These are phyloP conservation scores for Aromia moschata DNA, from an alignment of 2,888 invertebrate species.

Conservation along the genomic window DNA sequence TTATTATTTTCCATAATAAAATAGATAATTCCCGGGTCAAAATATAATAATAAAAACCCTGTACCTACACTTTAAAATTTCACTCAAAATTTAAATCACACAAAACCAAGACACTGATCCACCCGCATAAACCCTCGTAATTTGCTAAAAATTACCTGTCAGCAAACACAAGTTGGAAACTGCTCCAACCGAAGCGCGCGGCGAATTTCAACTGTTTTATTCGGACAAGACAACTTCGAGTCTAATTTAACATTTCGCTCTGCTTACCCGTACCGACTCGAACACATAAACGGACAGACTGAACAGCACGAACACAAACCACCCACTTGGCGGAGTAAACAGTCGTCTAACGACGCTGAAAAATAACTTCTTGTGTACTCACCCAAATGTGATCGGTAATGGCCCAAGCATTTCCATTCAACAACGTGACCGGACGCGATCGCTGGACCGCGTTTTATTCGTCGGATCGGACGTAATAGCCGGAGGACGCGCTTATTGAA, in stretches of 20 bases:
- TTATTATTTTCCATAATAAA: too few relatives aligned
- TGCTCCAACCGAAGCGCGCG: too few relatives aligned
- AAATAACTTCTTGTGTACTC: slow-evolving; percentile 11
- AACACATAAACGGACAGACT: background rate
- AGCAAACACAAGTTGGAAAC: too few relatives aligned
- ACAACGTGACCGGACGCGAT: background rate
- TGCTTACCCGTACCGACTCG: slow-evolving; percentile 8
- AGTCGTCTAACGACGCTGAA: slow-evolving; percentile 7
- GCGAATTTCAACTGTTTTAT: background rate
- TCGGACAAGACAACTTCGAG: background rate
- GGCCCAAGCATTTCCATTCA: slow-evolving; percentile 21
- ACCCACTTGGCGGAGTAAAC: slow-evolving; percentile 17
- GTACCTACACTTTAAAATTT: too few relatives aligned
- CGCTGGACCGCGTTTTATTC: slow-evolving; percentile 1
- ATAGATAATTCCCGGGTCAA: too few relatives aligned
- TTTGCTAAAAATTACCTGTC: too few relatives aligned
- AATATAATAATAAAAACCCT: too few relatives aligned
- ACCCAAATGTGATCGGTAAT: slow-evolving; percentile 20
- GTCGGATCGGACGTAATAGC: slow-evolving; percentile 1
- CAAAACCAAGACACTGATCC: too few relatives aligned
- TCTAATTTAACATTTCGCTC: background rate
- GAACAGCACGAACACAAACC: slow-evolving; percentile 6
- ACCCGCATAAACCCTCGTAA: too few relatives aligned
- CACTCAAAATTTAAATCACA: too few relatives aligned
- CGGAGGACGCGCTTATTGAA: slow-evolving; percentile 20